Base-by-base conservation (phyloP, 2,113 vertebrate species). In the Camarhynchus parvulus region DNA sequence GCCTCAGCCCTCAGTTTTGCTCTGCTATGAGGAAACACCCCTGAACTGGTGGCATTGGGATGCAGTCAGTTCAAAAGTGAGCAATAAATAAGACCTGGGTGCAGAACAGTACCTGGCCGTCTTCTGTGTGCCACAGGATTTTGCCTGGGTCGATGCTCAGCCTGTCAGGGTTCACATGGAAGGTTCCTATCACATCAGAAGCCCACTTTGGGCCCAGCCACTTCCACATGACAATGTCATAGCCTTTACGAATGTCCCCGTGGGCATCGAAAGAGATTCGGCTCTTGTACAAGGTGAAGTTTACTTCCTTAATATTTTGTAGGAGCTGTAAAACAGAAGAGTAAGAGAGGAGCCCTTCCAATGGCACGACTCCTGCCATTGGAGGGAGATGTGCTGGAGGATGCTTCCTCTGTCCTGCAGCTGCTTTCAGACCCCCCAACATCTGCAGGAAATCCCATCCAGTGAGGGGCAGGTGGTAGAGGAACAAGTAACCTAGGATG, bases 221-320 rank as follows among this genome's bases (percentile, higher is more conserved):
- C 20, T 98, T 97, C 99, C 98, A 99, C 88, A 93, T 95, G 58
- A 98, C 31, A 7, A 99, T 91, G 28, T 97, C 73, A 9, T 98
- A 98, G 33, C 94, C 94, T 47, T 97, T 96, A 20, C n/a, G 63
- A 10, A 97, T 93, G 77, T 98, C 98, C 31, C 98, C 98, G 0
- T 97, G 95, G 41, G 93, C 37, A 19, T 99, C 96, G 39, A 99
- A 99, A 10, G 94, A 76, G 78, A 99, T 81, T 24, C 1, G 89
- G n/a, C 96, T 92, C 14, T 97, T 83, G 8, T 97, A 92, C 21
- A 99, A 96, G 25, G 89, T 98, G 89, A 99, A 99, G 77, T 99
- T 98, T 39, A 98, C 98, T 68, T 95, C 97, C 85, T 56, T 97
- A 52, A 98, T 94, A 88, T 97, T 92, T 49, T 96, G 90, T 44